A percentile compares a stretch with the other conserved stretches of the same genome.
Evolutionary conservation across 2,113 vertebrate species (phyloP).

Genomic region (Uria lomvia): DNA sequence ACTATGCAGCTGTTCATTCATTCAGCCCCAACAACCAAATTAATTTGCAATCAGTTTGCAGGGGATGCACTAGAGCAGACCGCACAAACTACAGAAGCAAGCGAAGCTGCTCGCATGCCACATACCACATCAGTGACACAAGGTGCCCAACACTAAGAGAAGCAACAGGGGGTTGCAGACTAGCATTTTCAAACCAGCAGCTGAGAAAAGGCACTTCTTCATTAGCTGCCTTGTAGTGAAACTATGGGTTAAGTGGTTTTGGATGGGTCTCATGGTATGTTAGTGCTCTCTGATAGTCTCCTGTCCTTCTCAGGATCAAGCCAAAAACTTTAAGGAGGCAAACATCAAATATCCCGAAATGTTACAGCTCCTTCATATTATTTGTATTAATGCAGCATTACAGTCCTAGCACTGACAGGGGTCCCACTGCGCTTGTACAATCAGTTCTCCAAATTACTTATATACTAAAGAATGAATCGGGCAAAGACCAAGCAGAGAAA

Average conservation of each 20-base stretch:
- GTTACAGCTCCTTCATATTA: background rate
- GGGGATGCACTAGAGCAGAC: background rate
- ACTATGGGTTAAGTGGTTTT: background rate
- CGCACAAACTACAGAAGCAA: background rate
- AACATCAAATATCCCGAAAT: background rate
- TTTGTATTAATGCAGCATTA: background rate
- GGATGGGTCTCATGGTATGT: background rate
- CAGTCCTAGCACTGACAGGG: background rate
- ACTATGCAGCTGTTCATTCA: constrained; percentile 44
- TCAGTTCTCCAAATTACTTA: background rate
- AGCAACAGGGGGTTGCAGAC: background rate
- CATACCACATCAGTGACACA: background rate
- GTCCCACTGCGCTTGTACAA: background rate
- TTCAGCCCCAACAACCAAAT: constrained; percentile 19
- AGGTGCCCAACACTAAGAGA: background rate
- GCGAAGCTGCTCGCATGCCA: background rate
- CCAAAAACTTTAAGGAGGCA: background rate
- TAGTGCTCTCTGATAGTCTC: background rate
- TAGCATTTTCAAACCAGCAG: background rate
- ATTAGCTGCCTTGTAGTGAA: background rate
- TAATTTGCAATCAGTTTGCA: constrained; percentile 9
- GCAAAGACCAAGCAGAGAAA: background rate
- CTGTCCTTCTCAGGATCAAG: background rate
- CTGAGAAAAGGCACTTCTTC: background rate
- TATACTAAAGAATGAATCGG: background rate